A percentile compares a stretch with the other conserved stretches of the same genome.
These are phyloP conservation scores for Ascidia mentula DNA, from an alignment of 23 tunicate species.

Conservation along the genomic window DNA sequence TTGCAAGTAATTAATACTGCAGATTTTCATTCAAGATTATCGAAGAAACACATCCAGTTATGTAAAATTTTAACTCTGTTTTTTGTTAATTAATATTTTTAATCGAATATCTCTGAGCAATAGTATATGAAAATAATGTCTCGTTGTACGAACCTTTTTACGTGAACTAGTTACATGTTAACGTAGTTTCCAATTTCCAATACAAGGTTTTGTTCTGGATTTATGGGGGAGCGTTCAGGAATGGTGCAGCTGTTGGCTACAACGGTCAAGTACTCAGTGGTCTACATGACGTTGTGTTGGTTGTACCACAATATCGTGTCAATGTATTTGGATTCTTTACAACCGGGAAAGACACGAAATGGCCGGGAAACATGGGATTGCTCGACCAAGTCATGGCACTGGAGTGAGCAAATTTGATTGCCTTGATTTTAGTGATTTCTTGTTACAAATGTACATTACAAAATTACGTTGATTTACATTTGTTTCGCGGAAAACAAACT, in stretches of 20 bases:
- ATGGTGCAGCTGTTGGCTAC: conserved; percentile 30
- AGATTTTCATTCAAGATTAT: no score
- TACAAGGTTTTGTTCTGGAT: conserved; percentile 56
- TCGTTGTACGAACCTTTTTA: neutral
- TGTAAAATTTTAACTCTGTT: neutral
- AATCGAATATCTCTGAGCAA: neutral
- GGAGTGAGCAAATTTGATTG: neutral
- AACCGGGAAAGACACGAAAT: conserved; percentile 24
- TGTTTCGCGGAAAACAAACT: no score
- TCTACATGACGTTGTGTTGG: conserved; percentile 55
- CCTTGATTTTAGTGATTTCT: no score
- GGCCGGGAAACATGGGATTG: conserved; percentile 50
- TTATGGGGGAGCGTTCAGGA: conserved; percentile 39
- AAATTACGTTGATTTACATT: no score
- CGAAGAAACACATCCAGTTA: neutral
- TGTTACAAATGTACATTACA: no score
- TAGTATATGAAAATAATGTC: neutral
- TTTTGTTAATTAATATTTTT: no score
- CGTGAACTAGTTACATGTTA: neutral
- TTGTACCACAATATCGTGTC: conserved; percentile 53
- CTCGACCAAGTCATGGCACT: conserved; percentile 55
- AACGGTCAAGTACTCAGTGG: conserved; percentile 23
- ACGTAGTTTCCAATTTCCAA: neutral
- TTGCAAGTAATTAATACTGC: no score
- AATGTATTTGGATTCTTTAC: conserved; percentile 47